Conservation (phyloP, 2,888 invertebrate species). For the Fabriciana adippe region DNA sequence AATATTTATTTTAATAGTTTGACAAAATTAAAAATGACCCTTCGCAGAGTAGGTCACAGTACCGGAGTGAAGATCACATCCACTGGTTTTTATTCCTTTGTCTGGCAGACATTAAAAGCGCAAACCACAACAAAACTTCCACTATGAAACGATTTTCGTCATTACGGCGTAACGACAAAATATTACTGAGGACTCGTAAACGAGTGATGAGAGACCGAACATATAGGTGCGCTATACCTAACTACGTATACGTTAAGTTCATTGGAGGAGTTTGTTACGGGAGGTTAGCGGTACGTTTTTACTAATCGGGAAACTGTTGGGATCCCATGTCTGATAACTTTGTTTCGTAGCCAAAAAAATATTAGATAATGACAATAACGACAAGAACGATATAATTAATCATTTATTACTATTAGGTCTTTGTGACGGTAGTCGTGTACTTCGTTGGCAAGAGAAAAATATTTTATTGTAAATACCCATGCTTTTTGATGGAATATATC, state of each 20-base stretch:
- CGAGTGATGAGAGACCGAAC: constrained; percentile 36
- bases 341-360: too few species aligned
- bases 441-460: too few species aligned
- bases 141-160: constrained; percentile 23
- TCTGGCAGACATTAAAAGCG: background rate
- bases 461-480: too few species aligned
- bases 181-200: constrained; percentile 36
- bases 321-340: too few species aligned
- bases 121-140: constrained; percentile 23
- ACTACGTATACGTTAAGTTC: constrained; percentile 23
- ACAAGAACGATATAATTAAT: too few species aligned
- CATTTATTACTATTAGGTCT: too few species aligned
- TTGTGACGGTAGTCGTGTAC: too few species aligned
- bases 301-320: too few species aligned
- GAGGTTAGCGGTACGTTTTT: constrained; percentile 7
- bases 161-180: constrained; percentile 27
- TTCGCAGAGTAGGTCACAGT: background rate
- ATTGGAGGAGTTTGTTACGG: constrained; percentile 9
- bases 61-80: background rate
- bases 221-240: constrained; percentile 31
- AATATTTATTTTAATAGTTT: background rate
- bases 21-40: background rate
- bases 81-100: background rate
- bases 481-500: too few species aligned
- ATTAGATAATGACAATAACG: too few species aligned